Base-by-base conservation (phyloP, 2,113 vertebrate genomes). In the Phalacrocorax pelagicus region DNA sequence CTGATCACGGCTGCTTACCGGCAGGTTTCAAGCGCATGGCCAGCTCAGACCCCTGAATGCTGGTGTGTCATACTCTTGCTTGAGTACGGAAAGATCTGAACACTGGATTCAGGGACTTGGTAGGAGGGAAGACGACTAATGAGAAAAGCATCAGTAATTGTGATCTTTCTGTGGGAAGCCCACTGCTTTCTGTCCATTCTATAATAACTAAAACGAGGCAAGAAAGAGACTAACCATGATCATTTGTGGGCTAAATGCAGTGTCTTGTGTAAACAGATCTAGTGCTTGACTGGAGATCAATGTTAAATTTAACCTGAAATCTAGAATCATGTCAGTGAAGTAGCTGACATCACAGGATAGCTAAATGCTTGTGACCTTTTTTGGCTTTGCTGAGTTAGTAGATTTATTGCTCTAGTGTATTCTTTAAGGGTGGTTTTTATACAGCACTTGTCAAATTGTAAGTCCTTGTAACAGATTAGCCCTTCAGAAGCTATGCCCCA, bases 381-480 rank as follows among this genome's bases (percentile, higher is more conserved):
- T 42, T 27, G 16, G 82, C 88, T 77, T 51, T 81, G 81, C 96
- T 80, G 87, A 84, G 47, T 82, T 90, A 46, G 61, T 71, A 52
- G 70, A 83, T 96, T 70, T 83, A 91, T 87, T 81, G 71, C 87
- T 84, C 54, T 38, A 42, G 73, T 86, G 0, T 54, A n/a, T 91
- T 85, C 74, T 97, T 87, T 88, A 73, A 57, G 71, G 78, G 57
- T 86, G 49, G 6, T 77, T 95, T 97, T 97, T 63, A 66, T 86
- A 42, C 62, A 47, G 70, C 81, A 58, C 74, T 77, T 95, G 92
- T 90, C 97, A 97, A 88, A 70, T 8, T 66, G 10, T 42, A 72
- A 80, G 46, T 73, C 81, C 86, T 66, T 91, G 63, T 93, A 78
- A 86, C 55, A 91, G 78, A 96, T 95, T 46, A 96, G 84, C 66